Base-by-base conservation (phyloP, 2,797 vertebrate genomes). In the Thamnophis elegans region DNA sequence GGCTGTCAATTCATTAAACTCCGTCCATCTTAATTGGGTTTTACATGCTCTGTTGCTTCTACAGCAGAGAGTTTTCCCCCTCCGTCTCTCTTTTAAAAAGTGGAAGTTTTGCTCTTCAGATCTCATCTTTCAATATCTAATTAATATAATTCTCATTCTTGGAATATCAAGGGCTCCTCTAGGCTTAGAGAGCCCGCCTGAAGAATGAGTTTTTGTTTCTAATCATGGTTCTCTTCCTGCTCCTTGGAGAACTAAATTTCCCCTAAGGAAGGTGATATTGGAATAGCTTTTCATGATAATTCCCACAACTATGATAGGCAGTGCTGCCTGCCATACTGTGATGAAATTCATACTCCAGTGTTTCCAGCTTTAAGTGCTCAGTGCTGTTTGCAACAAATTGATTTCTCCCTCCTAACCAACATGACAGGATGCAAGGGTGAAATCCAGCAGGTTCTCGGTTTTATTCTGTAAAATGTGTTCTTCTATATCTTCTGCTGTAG, bases 31-130 rank as follows among this genome's bases (percentile, higher is more conserved):
- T 92, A 93, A 92, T 78, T 90, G 88, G 87, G 88, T 90, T 89
- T 93, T 78, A 60, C 90, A 89, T 32, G 55, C 93, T 91, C 53
- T 58, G 60, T 28, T 42, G 88, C 88, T 90, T 92, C 88, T 88
- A 32, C 32, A 5, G 20, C 26, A 88, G n/a, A 56, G 7, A 26
- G 8, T n/a, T 54, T 18, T 10, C 16, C 14, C 51, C 10, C 51
- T 16, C 62, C 26, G 2, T 13, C 12, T 56, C 25, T 47, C 78
- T 47, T 60, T 68, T 32, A 22, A 3, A 85, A 32, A 36, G 59
- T 32, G 54, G 58, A 51, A 55, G 51, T 12, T 16, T 59, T 87
- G n/a, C 53, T 53, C 90, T 78, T 53, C 36, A 20, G 47, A 58
- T 32, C 25, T 25, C 28, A 14, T 58, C 82, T 32, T 56, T 42